Evolutionary conservation across 1,140 invertebrate species (phyloP).

Genomic region (Nomia melanderi): DNA sequence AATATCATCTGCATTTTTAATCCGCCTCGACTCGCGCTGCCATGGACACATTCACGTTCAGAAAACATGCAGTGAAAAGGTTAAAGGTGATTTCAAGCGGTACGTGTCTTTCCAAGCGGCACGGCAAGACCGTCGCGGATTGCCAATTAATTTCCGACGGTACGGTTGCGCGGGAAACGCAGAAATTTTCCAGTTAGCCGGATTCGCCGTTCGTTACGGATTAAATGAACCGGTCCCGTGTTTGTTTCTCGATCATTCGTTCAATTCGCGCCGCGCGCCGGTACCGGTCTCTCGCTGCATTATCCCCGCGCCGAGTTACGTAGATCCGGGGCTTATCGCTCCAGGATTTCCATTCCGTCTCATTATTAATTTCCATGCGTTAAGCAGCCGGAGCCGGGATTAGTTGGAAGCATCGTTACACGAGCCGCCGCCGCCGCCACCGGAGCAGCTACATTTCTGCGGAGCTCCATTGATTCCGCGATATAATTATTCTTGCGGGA

Average conservation of each 20-base stretch:
- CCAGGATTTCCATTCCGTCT: constrained; percentile 67
- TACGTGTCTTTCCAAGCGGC: background rate
- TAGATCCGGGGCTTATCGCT: constrained; percentile 65
- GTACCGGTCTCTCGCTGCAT: constrained; percentile 48
- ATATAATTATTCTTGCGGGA: constrained; percentile 49
- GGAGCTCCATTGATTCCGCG: constrained; percentile 47
- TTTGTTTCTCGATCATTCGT: constrained; percentile 66
- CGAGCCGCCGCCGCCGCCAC: constrained; percentile 46
- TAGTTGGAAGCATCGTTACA: constrained; percentile 57
- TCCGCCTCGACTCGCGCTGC: too few species aligned
- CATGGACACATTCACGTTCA: too few species aligned
- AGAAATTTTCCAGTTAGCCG: constrained; percentile 35
- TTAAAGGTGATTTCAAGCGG: background rate
- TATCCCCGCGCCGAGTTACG: constrained; percentile 60
- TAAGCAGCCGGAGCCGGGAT: constrained; percentile 56
- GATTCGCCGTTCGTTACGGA: constrained; percentile 26
- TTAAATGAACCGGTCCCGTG: constrained; percentile 60
- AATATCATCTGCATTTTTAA: too few species aligned
- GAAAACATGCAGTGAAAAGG: too few species aligned
- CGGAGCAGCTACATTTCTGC: constrained; percentile 43
- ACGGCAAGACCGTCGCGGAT: background rate
- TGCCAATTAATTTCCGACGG: constrained; percentile 20
- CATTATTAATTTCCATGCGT: constrained; percentile 69
- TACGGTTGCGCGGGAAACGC: background rate
- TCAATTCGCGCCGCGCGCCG: constrained; percentile 44